Evolutionary conservation across 2,113 vertebrate species (phyloP).

Genomic region (Ammodytes dubius): DNA sequence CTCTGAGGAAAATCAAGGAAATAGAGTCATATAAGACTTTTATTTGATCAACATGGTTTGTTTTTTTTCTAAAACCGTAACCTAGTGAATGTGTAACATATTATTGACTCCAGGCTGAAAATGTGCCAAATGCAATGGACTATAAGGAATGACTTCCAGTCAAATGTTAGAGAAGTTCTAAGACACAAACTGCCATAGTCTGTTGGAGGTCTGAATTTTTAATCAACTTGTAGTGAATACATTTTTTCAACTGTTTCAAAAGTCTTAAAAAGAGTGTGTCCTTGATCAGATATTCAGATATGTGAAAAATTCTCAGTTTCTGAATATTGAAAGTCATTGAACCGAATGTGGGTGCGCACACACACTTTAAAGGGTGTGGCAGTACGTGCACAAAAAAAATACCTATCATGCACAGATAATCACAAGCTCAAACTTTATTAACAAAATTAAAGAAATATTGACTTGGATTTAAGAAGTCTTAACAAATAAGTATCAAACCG

Average conservation of each 20-base stretch:
- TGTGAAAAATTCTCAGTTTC: not conserved
- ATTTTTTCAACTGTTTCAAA: conserved; percentile 4
- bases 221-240: not conserved
- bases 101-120: conserved; percentile 17
- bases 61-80: conserved; percentile 27
- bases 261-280: not conserved
- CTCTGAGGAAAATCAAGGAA: conserved; percentile 21
- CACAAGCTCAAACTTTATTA: not conserved
- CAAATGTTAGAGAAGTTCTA: not conserved
- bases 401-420: not conserved
- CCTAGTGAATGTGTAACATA: conserved; percentile 26
- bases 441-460: not conserved
- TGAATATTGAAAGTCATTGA: not conserved
- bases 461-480: not conserved
- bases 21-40: conserved; percentile 55
- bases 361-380: too few relatives aligned
- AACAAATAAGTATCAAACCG: not conserved
- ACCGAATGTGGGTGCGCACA: too few relatives aligned
- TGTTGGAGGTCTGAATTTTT: not conserved
- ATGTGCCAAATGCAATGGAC: conserved; percentile 6
- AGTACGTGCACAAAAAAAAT: not conserved
- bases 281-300: not conserved
- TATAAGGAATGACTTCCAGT: conserved; percentile 4
- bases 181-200: not conserved
- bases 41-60: conserved; percentile 61